A percentile compares a stretch with the other conserved stretches of the same genome.
Conservation (phyloP, 2,113 vertebrate species). For the Corythaeola cristata region DNA sequence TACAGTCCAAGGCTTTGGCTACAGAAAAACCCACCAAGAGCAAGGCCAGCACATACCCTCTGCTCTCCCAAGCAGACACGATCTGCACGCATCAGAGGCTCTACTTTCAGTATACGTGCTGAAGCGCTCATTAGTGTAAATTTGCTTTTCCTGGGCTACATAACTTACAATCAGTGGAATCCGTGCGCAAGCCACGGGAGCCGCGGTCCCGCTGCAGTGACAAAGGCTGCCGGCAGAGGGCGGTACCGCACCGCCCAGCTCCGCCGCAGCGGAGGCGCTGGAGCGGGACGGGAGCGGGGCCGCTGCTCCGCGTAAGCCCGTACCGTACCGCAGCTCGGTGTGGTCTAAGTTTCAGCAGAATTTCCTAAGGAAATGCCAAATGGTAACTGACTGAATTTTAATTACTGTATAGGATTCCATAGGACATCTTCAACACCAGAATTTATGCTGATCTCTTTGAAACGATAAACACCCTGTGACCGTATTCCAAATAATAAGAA, state of each 20-base stretch:
- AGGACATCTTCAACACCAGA: not conserved
- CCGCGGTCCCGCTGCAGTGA: no score
- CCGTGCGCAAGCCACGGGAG: no score
- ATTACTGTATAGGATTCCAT: not conserved
- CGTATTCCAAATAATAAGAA: not conserved
- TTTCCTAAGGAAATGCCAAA: not conserved
- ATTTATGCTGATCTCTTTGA: not conserved
- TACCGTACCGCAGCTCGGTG: no score
- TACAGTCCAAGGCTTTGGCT: not conserved
- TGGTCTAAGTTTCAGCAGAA: not conserved
- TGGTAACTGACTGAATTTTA: not conserved
- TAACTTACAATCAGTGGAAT: fast-evolving
- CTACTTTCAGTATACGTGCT: not conserved
- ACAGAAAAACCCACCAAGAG: not conserved
- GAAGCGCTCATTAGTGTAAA: fast-evolving
- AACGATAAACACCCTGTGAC: not conserved
- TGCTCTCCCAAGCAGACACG: not conserved
- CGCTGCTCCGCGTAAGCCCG: no score
- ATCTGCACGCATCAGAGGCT: not conserved
- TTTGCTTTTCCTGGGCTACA: not conserved
- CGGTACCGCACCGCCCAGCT: no score
- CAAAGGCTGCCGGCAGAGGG: no score
- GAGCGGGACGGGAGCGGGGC: no score
- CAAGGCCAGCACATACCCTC: fast-evolving
- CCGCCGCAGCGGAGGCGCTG: no score